These are phyloP conservation scores for Lanius collurio DNA, from an alignment of 2,113 vertebrate species.

Conservation along the genomic window DNA sequence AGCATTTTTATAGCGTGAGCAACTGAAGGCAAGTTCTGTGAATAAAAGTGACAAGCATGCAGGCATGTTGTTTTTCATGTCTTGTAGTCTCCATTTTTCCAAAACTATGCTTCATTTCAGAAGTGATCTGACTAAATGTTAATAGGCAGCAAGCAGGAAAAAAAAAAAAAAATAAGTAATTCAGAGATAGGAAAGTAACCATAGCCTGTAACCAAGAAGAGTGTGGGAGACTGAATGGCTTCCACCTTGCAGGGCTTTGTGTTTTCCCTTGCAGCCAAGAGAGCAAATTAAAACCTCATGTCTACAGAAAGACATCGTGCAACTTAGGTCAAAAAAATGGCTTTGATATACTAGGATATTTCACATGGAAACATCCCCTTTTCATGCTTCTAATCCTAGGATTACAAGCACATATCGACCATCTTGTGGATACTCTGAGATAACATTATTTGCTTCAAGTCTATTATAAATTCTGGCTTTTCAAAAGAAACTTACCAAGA, in stretches of 20 bases:
- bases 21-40: background rate
- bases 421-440: background rate
- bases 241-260: background rate
- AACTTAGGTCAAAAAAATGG: background rate
- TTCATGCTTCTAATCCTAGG: background rate
- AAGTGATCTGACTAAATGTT: background rate
- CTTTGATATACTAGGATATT: background rate
- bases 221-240: background rate
- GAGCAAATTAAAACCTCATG: slow-evolving; percentile 16
- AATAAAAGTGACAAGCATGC: background rate
- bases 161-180: background rate
- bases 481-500: background rate
- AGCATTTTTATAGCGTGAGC: background rate
- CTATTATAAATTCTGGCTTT: background rate
- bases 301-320: background rate
- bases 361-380: background rate
- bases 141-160: background rate
- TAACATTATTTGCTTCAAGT: background rate
- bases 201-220: background rate
- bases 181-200: background rate
- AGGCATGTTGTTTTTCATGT: background rate
- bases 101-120: background rate
- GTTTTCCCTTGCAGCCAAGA: background rate
- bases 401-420: background rate
- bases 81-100: background rate